phyloP scores from a whole-genome alignment of 1,140 invertebrate species.

The Diprion similis region DNA sequence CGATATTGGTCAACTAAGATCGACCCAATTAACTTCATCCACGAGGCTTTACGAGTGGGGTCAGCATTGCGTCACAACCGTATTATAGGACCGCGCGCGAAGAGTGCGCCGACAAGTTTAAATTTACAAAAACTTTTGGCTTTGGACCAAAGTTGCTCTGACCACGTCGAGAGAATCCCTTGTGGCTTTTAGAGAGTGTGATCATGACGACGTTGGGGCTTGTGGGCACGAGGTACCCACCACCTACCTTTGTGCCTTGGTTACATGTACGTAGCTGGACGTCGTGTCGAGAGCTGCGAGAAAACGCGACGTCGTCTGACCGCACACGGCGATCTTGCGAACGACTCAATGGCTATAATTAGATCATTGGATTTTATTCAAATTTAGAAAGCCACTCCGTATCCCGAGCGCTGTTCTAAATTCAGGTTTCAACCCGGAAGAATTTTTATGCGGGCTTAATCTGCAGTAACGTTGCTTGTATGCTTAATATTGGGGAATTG shows the following conservation, averaged over 20 bases:
- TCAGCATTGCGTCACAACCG: too few species aligned
- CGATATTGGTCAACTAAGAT: neutral
- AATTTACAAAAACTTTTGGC: neutral
- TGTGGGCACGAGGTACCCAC: too few species aligned
- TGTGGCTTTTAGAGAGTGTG: too few species aligned
- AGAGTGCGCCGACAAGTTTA: neutral
- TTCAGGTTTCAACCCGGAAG: neutral
- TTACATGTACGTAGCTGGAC: too few species aligned
- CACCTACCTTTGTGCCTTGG: too few species aligned
- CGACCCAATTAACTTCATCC: neutral
- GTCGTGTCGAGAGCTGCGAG: neutral
- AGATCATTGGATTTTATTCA: neutral
- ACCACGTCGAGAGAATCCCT: neutral
- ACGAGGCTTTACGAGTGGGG: neutral
- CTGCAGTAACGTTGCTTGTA: too few species aligned
- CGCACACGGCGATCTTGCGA: conserved; percentile 6
- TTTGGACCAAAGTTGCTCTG: neutral
- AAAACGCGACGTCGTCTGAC: neutral
- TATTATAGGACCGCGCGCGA: too few species aligned
- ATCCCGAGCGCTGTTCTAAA: too few species aligned
- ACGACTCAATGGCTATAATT: neutral
- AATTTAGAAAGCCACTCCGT: neutral
- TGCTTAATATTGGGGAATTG: too few species aligned
- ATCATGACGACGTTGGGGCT: too few species aligned
- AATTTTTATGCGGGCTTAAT: neutral